These are phyloP conservation scores for Bradypodion ventrale DNA, from an alignment of 2,797 vertebrate genomes.

Conservation along the genomic window DNA sequence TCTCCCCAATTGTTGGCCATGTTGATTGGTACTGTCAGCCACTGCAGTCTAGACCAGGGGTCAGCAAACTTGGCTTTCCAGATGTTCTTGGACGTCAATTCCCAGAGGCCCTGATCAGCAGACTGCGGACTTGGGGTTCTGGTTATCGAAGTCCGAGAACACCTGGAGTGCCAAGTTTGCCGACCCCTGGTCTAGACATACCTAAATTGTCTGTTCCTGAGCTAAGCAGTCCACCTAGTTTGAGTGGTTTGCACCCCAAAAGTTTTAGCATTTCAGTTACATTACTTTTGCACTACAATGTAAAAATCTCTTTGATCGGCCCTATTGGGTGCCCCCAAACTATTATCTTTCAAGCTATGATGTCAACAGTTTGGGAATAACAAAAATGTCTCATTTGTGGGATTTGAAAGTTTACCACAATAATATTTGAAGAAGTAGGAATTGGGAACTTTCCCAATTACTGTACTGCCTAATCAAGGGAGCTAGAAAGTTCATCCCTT, in stretches of 20 bases:
- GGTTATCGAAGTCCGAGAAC: too few relatives aligned
- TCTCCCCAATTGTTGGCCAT: neutral
- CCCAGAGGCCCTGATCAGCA: too few relatives aligned
- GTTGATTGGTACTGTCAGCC: neutral
- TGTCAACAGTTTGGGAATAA: constrained; percentile 41
- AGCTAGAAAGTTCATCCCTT: constrained; percentile 31
- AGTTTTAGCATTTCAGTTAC: neutral
- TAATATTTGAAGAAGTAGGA: constrained; percentile 40
- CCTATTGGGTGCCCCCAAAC: neutral
- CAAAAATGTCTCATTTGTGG: constrained; percentile 31
- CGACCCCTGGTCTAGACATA: too few relatives aligned
- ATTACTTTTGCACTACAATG: neutral
- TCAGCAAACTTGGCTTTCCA: too few relatives aligned
- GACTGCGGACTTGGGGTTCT: too few relatives aligned
- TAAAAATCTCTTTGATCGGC: neutral
- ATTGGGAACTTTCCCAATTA: constrained; percentile 47
- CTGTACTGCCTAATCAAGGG: constrained; percentile 35
- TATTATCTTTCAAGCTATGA: constrained; percentile 5
- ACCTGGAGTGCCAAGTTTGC: too few relatives aligned
- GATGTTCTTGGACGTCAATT: too few relatives aligned
- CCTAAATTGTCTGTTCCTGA: neutral
- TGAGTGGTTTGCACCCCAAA: too few relatives aligned
- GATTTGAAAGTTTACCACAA: constrained; percentile 19
- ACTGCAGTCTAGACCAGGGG: neutral
- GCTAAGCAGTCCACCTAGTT: neutral